Evolutionary conservation across 1,140 invertebrate species (phyloP).

Genomic region (Goniozus legneri): DNA sequence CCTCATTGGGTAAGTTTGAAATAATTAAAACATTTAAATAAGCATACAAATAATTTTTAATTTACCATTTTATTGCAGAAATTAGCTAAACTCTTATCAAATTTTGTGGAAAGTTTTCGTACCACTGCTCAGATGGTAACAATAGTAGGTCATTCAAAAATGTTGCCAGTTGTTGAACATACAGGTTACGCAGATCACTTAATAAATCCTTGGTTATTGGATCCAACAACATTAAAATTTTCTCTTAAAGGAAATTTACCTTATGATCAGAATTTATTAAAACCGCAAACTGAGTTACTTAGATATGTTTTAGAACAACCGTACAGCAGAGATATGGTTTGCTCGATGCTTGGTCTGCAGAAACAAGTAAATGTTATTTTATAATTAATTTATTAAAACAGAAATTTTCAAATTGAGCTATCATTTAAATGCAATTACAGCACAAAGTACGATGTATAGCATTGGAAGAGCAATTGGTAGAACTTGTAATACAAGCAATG

Average conservation of each 20-base stretch:
- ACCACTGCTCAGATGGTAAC: conserved; percentile 93
- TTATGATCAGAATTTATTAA: conserved; percentile 83
- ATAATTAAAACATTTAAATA: background rate
- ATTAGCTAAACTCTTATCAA: conserved; percentile 78
- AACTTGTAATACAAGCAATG: conserved; percentile 88
- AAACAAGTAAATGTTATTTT: conserved; percentile 64
- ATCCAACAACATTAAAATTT: conserved; percentile 82
- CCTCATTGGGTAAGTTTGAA: conserved; percentile 80
- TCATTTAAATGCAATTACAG: conserved; percentile 45
- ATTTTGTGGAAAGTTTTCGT: conserved; percentile 89
- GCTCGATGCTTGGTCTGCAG: conserved; percentile 88
- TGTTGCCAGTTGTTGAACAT: conserved; percentile 91
- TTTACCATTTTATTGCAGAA: conserved; percentile 57
- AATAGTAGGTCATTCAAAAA: conserved; percentile 82
- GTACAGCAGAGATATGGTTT: conserved; percentile 95
- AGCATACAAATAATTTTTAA: background rate
- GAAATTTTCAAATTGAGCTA: conserved; percentile 3
- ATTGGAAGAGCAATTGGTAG: conserved; percentile 90
- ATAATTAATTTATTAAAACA: background rate
- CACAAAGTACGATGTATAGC: conserved; percentile 86
- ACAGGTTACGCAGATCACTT: conserved; percentile 84
- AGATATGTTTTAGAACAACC: conserved; percentile 92
- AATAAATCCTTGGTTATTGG: conserved; percentile 90
- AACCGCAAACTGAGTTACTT: conserved; percentile 84
- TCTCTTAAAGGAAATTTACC: conserved; percentile 87